Evolutionary conservation across 2,797 vertebrate genomes (phyloP).

Genomic region (Sternotherus odoratus): DNA sequence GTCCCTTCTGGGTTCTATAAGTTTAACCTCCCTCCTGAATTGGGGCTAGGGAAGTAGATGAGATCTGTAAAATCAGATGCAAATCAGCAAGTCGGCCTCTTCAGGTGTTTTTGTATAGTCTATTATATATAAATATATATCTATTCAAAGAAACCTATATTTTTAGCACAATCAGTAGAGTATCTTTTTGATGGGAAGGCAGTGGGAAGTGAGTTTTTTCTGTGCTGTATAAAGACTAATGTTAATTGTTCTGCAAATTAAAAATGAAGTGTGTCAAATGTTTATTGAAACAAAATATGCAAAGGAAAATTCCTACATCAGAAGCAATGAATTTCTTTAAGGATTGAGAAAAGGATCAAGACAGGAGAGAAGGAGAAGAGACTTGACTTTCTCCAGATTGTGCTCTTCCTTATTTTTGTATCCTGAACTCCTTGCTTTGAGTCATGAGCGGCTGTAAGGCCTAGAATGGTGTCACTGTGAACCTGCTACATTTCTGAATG

Average conservation of each 20-base stretch:
- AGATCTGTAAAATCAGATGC: conserved; percentile 48
- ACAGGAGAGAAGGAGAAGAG: background rate
- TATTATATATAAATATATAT: conserved; percentile 70
- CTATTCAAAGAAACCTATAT: conserved; percentile 68
- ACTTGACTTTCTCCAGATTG: background rate
- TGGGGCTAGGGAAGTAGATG: conserved; percentile 29
- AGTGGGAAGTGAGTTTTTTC: conserved; percentile 39
- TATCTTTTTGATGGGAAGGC: conserved; percentile 14
- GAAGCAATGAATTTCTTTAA: background rate
- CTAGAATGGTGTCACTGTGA: background rate
- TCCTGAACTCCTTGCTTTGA: conserved; percentile 8
- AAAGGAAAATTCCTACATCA: conserved; percentile 22
- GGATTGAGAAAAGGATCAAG: background rate
- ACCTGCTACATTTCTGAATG: background rate
- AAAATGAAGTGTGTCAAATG: background rate
- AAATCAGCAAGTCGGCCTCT: conserved; percentile 51
- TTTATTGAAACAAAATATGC: conserved; percentile 8
- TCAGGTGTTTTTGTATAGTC: conserved; percentile 69
- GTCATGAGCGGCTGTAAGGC: conserved; percentile 10
- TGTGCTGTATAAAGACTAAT: conserved; percentile 39
- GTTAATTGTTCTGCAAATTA: conserved; percentile 11
- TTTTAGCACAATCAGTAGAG: conserved; percentile 69
- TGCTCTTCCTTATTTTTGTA: conserved; percentile 38
- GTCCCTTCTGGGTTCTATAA: conserved; percentile 71
- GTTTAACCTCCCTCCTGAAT: conserved; percentile 66